phyloP scores from a whole-genome alignment of 2,888 invertebrate species.

The Meteorus cinctellus region DNA sequence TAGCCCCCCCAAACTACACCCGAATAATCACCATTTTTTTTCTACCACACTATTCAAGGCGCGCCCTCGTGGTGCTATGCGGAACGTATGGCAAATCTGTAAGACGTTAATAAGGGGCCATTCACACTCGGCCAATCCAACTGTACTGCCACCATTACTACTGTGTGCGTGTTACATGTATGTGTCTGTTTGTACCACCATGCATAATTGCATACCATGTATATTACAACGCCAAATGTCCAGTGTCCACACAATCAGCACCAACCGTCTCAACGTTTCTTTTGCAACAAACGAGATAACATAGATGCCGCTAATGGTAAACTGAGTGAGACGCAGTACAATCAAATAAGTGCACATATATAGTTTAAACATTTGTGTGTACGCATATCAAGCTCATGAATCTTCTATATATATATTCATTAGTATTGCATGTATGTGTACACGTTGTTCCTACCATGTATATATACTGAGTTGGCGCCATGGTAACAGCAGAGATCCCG shows the following conservation, averaged over 20 bases:
- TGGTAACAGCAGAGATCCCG: slow-evolving; percentile 37
- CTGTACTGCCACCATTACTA: not conserved
- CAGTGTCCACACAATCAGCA: not conserved
- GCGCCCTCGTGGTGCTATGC: slow-evolving; percentile 51
- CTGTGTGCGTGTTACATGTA: not conserved
- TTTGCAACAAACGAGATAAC: slow-evolving; percentile 8
- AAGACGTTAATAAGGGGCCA: slow-evolving; percentile 41
- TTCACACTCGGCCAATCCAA: slow-evolving; percentile 33
- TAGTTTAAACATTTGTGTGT: not conserved
- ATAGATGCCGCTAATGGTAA: not conserved
- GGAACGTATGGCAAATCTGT: slow-evolving; percentile 42
- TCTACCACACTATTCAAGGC: slow-evolving; percentile 31
- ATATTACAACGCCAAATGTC: not conserved
- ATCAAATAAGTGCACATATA: not conserved
- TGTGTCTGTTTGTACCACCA: not conserved
- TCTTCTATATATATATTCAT: not conserved
- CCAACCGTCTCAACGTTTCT: not conserved
- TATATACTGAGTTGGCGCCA: slow-evolving; percentile 26
- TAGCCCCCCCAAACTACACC: slow-evolving; percentile 67
- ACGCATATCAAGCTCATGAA: not conserved
- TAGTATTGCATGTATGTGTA: not conserved
- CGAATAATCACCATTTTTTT: slow-evolving; percentile 71
- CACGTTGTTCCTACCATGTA: not conserved
- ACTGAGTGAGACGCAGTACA: not conserved
- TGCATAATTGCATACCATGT: not conserved